A percentile compares a stretch with the other conserved stretches of the same genome.
These are phyloP conservation scores for Epinephelus lanceolatus DNA, from an alignment of 2,113 vertebrate species.

Conservation along the genomic window DNA sequence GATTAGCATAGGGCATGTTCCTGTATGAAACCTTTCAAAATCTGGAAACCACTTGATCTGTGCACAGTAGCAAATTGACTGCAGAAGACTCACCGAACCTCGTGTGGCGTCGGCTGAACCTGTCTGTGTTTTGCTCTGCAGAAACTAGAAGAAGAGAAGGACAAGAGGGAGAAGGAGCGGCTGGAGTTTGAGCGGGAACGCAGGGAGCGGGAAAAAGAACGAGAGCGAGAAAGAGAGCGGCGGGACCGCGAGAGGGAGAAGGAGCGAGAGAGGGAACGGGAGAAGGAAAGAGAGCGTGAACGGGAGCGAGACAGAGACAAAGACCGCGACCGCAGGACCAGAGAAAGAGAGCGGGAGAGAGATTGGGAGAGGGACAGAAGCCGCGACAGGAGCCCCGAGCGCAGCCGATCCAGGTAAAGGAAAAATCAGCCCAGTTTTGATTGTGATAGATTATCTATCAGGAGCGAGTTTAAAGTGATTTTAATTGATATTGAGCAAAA, in stretches of 20 bases:
- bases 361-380: slow-evolving; percentile 91
- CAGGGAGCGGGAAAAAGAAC: slow-evolving; percentile 85
- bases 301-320: slow-evolving; percentile 78
- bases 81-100: slow-evolving; percentile 27
- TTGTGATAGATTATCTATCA: not conserved
- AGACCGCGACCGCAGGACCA: slow-evolving; percentile 89
- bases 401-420: slow-evolving; percentile 92
- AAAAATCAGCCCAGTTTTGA: not conserved
- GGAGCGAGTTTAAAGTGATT: not conserved
- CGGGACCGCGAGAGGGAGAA: slow-evolving; percentile 88
- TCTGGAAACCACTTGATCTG: slow-evolving; percentile 81
- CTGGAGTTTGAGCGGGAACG: slow-evolving; percentile 95
- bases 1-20: slow-evolving; percentile 58
- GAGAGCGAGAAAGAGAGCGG: slow-evolving; percentile 82
- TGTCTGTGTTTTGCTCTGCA: slow-evolving; percentile 90
- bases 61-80: slow-evolving; percentile 69
- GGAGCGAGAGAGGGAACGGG: slow-evolving; percentile 95
- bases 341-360: slow-evolving; percentile 88
- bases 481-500: not conserved
- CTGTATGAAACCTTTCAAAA: slow-evolving; percentile 32
- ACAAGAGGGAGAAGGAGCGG: slow-evolving; percentile 95
- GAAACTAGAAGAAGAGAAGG: slow-evolving; percentile 99
- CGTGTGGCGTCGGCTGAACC: slow-evolving; percentile 57
- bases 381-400: slow-evolving; percentile 88
- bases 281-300: slow-evolving; percentile 91